phyloP scores from a whole-genome alignment of 2,113 vertebrate species.

The Smithornis capensis region DNA sequence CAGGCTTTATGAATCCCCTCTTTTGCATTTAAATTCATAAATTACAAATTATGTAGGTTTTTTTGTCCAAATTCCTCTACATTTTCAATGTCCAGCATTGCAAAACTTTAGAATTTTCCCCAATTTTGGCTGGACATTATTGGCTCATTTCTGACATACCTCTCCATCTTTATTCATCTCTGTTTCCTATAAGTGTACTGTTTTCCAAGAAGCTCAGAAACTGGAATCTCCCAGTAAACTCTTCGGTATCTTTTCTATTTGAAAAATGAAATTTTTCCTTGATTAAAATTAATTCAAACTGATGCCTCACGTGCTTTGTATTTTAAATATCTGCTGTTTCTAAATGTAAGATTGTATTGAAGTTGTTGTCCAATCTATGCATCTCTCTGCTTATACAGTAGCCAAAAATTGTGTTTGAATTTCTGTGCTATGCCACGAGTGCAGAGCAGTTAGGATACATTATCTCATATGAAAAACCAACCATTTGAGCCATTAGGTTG shows the following conservation, averaged over 20 bases:
- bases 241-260: not conserved
- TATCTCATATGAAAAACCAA: not conserved
- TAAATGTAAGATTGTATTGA: not conserved
- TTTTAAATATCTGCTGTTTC: not conserved
- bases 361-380: not conserved
- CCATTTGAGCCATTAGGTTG: not conserved
- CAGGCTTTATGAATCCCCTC: conserved; percentile 41
- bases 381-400: not conserved
- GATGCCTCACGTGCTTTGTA: not conserved
- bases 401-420: not conserved
- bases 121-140: not conserved
- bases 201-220: not conserved
- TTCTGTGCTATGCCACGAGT: not conserved
- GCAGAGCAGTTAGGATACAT: not conserved
- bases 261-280: not conserved
- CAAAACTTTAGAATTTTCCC: not conserved
- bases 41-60: not conserved
- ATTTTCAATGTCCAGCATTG: conserved; percentile 33
- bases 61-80: conserved; percentile 16
- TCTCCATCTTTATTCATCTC: not conserved
- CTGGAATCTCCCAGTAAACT: not conserved
- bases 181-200: not conserved
- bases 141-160: not conserved
- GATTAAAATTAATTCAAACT: not conserved
- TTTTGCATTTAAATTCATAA: conserved; percentile 36